Conservation (phyloP, 2,797 vertebrate species). For the Clarias fuscus region DNA sequence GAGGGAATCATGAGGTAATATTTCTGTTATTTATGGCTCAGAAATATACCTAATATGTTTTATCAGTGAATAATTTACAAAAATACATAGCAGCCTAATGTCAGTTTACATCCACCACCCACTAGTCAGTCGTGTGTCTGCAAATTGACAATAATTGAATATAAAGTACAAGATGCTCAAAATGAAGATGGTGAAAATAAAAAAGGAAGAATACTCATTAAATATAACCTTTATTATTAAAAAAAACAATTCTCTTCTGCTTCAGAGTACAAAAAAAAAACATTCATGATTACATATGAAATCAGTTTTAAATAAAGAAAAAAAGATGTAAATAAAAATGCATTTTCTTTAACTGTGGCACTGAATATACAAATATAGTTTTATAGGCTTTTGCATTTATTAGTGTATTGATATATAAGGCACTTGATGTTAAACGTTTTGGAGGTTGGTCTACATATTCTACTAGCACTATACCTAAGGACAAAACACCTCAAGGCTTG, state of each 20-base stretch:
- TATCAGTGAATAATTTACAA: too few species aligned
- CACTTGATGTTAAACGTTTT: slow-evolving; percentile 39
- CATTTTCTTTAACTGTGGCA: slow-evolving; percentile 2
- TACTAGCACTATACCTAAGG: slow-evolving; percentile 17
- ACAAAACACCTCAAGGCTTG: not conserved
- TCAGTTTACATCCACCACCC: too few species aligned
- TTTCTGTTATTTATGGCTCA: too few species aligned
- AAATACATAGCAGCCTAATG: too few species aligned
- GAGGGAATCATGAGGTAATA: too few species aligned
- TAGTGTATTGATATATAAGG: slow-evolving; percentile 37
- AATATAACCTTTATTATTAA: slow-evolving; percentile 82
- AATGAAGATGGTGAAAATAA: not conserved
- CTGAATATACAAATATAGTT: slow-evolving; percentile 35
- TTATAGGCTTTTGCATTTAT: slow-evolving; percentile 22
- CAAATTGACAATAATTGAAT: not conserved
- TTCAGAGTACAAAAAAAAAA: slow-evolving; percentile 74
- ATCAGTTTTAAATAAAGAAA: slow-evolving; percentile 77
- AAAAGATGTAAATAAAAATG: slow-evolving; percentile 41
- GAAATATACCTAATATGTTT: too few species aligned
- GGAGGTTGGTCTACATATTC: slow-evolving; percentile 6
- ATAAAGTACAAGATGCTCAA: not conserved
- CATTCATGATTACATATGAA: slow-evolving; percentile 70
- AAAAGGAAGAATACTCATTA: slow-evolving; percentile 45
- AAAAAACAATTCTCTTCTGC: slow-evolving; percentile 83
- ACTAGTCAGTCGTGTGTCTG: too few species aligned